Base-by-base conservation (phyloP, 2,797 vertebrate species). In the Antrozous pallidus region DNA sequence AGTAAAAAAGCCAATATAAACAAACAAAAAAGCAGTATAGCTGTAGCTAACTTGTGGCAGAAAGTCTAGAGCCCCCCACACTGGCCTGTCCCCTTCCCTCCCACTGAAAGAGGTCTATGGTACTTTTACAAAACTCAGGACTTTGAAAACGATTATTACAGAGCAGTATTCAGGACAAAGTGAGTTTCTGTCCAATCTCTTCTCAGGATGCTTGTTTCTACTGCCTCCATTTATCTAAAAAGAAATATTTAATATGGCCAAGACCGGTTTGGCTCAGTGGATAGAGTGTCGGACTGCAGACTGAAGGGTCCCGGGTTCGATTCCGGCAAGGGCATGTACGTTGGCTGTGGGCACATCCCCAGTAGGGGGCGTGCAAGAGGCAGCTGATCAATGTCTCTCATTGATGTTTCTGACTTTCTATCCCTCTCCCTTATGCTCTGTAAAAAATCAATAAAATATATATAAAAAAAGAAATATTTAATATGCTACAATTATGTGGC, bases 221-320 rank as follows among this genome's bases (percentile, higher is more conserved):
- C 69, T 83, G 38, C 65, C 70, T 74, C 38, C 28, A 56, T 74
- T 86, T 90, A 83, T 73, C 79, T 79, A 74, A 94, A 87, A 88
- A 84, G 40, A 89, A 89, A 40, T 77, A 81, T 85, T 61, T 90
- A 74, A 69, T 61, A 79, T 49, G 45, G 45, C 45, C 45, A 11
- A 42, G 12, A 45, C 45, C 45, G 45, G 45, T 45, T 45, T 45
- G 45, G 45, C 10, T 45, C 45, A 45, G 45, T 45, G 45, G 45
- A 42, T 45, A 45, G 11, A 45, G 45, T 12, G 45, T 45, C 45
- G 45, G 45, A 2, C 45, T 45, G 45, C 9, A 11, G 45, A 45
- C 45, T 45, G 45, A 12, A 45, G 12, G 45, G 45, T 45, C 45
- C 45, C 45, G 12, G 45, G 45, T 45, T 45, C 12, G 45, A 45